Evolutionary conservation across 2,888 invertebrate species (phyloP).

Genomic region (Megaustenia siamemsis): DNA sequence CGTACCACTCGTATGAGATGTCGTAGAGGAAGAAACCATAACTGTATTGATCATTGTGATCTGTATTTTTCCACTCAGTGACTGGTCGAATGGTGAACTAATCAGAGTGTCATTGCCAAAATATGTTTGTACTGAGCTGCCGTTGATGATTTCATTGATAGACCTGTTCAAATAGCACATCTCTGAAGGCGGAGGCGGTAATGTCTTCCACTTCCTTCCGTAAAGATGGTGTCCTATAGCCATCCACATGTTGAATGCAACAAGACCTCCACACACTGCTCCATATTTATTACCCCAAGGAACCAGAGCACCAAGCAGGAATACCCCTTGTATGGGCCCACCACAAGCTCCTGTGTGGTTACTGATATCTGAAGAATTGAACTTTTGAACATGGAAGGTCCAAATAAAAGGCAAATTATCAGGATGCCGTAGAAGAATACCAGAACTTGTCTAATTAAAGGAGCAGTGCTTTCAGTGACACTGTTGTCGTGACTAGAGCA

Average conservation of each 20-base stretch:
- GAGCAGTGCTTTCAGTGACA: conserved; percentile 57
- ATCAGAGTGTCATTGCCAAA: background rate
- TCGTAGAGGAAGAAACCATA: background rate
- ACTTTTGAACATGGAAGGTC: conserved; percentile 58
- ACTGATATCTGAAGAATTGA: conserved; percentile 62
- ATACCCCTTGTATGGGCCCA: conserved; percentile 64
- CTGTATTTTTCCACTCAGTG: background rate
- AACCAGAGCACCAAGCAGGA: conserved; percentile 62
- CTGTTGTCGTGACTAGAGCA: conserved; percentile 55
- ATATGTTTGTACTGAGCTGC: background rate
- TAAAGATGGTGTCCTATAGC: conserved; percentile 38
- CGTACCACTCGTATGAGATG: background rate
- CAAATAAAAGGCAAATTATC: conserved; percentile 61
- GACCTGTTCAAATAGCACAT: conserved; percentile 32
- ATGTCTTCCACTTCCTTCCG: background rate
- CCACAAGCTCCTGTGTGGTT: conserved; percentile 63
- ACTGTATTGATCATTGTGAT: background rate
- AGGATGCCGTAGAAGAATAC: conserved; percentile 61
- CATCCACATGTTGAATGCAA: conserved; percentile 46
- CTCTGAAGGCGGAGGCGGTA: conserved; percentile 38
- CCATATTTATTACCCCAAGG: conserved; percentile 56
- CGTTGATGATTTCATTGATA: background rate
- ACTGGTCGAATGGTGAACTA: background rate
- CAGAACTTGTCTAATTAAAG: conserved; percentile 61
- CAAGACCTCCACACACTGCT: too few relatives aligned